phyloP scores from a whole-genome alignment of 2,797 vertebrate genomes.

The Prunella strophiata region DNA sequence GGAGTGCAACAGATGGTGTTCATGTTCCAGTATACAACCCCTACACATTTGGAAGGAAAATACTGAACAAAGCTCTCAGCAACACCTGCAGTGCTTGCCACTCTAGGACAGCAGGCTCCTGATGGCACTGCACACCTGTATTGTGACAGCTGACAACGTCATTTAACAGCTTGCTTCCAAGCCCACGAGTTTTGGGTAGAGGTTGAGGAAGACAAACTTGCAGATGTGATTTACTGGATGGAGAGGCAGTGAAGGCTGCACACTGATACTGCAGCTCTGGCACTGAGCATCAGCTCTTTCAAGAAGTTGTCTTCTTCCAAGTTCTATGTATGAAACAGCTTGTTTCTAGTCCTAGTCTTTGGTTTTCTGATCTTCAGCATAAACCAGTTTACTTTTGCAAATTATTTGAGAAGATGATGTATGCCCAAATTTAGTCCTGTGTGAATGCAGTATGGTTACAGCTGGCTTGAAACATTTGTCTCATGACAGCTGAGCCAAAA shows the following conservation, averaged over 20 bases:
- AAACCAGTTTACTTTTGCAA: neutral
- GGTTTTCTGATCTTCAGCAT: neutral
- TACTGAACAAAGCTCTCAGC: neutral
- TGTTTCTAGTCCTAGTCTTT: neutral
- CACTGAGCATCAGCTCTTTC: neutral
- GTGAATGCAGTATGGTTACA: neutral
- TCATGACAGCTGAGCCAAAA: neutral
- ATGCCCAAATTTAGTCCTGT: neutral
- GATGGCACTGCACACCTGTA: neutral
- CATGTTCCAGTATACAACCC: neutral
- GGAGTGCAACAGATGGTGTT: neutral
- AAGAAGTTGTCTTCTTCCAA: neutral
- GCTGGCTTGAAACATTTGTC: neutral
- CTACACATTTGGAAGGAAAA: neutral
- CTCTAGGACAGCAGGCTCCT: neutral
- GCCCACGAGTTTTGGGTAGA: neutral
- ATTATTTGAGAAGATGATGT: neutral
- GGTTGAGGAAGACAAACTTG: neutral
- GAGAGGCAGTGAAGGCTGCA: neutral
- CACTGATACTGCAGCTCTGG: neutral
- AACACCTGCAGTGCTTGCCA: neutral
- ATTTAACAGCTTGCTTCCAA: neutral
- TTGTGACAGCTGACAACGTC: neutral
- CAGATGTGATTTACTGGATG: neutral
- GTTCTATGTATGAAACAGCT: neutral